Base-by-base conservation (phyloP, 1,140 invertebrate genomes). In the Palaemon carinicauda region DNA sequence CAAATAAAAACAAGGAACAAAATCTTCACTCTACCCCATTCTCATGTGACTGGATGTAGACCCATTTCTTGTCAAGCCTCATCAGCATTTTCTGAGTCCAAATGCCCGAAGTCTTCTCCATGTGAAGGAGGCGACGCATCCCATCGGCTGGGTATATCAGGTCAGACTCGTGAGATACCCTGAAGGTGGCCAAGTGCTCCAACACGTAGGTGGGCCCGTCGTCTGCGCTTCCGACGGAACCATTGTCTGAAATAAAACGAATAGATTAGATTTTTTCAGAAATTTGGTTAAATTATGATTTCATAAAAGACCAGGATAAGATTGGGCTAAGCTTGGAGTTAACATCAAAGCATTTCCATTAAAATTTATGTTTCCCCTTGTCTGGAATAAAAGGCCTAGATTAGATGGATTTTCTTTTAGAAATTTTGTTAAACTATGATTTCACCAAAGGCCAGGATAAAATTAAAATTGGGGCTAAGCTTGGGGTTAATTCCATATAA, bases 1-100 rank as follows among this genome's bases (percentile, higher is more conserved):
- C 71, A 31, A 27, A 17, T 29, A 31, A n/a, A 5, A 31, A 75
- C 14, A 79, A 83, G 10, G 2, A 21, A 17, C 12, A 24, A 41
- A 24, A n/a, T n/a, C n/a, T n/a, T n/a, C 14, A 93, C 5, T 94
- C 93, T 93, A 98, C 97, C 92, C 96, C 97, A 88, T 97, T 98
- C 92, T 99, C 97, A 91, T 97, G 97, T 91, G 99, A 98, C 93
- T 99, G 96, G 77, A 99, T 97, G 27, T 98, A 94, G 81, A 99
- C 95, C 95, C 96, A 96, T 89, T 91, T 95, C 73, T 95, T 94
- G 90, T 98, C 97, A 56, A 99, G 92, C 89, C 96, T 95, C 52
- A 99, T 92, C 90, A 97, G 95, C 96, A 99, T 98, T 91, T 98
- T 98, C 92, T 99, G 98, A 52, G 98, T 99, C 98, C 98, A 99